Percentiles rank a stretch among this genome's conserved stretches.
Evolutionary conservation across 2,797 vertebrate species (phyloP).

Genomic region (Diplodus puntazzo): DNA sequence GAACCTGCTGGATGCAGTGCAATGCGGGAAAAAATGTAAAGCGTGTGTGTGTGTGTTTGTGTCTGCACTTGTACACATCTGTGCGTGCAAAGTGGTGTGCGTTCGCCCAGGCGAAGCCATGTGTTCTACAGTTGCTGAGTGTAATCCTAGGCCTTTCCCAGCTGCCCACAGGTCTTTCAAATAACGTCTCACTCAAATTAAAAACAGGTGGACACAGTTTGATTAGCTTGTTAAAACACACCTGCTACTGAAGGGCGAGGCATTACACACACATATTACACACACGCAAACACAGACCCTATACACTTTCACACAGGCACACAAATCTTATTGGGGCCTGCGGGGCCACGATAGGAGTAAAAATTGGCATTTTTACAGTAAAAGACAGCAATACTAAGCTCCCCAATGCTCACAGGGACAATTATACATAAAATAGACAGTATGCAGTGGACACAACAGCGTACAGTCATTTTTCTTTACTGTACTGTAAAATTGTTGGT

Average conservation of each 20-base stretch:
- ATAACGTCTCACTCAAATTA: slow-evolving; percentile 73
- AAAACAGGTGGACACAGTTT: slow-evolving; percentile 81
- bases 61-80: slow-evolving; percentile 11
- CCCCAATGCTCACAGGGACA: slow-evolving; percentile 13
- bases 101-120: slow-evolving; percentile 54
- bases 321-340: slow-evolving; percentile 33
- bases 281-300: slow-evolving; percentile 2
- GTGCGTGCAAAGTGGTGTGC: slow-evolving; percentile 14
- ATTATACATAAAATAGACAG: slow-evolving; percentile 11
- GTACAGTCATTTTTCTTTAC: neutral
- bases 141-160: slow-evolving; percentile 74
- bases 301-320: slow-evolving; percentile 12
- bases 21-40: slow-evolving; percentile 31
- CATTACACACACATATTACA: slow-evolving; percentile 10
- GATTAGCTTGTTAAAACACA: slow-evolving; percentile 82
- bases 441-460: neutral
- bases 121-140: slow-evolving; percentile 68
- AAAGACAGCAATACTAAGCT: slow-evolving; percentile 18
- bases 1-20: slow-evolving; percentile 41
- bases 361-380: slow-evolving; percentile 37
- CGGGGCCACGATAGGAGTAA: slow-evolving; percentile 45
- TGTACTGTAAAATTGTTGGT: neutral
- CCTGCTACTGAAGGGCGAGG: slow-evolving; percentile 66
- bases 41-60: neutral
- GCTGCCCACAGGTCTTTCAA: slow-evolving; percentile 72